A percentile compares a stretch with the other conserved stretches of the same genome.
phyloP scores from a whole-genome alignment of 2,888 invertebrate species.

The Actias luna region DNA sequence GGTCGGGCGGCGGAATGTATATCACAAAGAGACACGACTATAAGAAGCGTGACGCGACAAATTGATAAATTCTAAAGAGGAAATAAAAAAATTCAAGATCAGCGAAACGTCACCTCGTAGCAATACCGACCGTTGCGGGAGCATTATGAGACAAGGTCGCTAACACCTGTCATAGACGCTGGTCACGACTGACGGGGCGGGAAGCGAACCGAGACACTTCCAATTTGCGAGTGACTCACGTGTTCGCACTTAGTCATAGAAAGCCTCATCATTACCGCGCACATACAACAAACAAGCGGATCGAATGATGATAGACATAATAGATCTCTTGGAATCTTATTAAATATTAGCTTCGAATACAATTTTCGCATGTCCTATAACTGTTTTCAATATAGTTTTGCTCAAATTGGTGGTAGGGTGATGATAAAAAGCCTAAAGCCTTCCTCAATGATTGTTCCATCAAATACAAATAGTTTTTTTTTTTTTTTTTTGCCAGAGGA shows the following conservation, averaged over 20 bases:
- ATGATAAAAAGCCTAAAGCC: no score
- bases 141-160: constrained; percentile 27
- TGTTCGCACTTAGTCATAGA: constrained; percentile 29
- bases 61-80: background rate
- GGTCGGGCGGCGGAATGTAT: background rate
- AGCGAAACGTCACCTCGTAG: background rate
- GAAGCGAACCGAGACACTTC: constrained; percentile 39
- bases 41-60: background rate
- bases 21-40: background rate
- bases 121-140: constrained; percentile 4
- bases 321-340: no score
- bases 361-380: no score
- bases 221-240: constrained; percentile 29
- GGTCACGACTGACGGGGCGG: constrained; percentile 22
- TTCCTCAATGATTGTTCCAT: no score
- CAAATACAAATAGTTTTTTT: no score
- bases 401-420: no score
- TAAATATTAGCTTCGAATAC: no score
- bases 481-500: no score
- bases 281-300: no score
- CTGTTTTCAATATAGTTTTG: no score
- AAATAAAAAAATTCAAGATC: background rate
- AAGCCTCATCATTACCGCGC: constrained; percentile 15
- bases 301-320: no score
- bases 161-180: constrained; percentile 26